Conservation (phyloP, 2,113 vertebrate species). For the Marmota flaviventris region DNA sequence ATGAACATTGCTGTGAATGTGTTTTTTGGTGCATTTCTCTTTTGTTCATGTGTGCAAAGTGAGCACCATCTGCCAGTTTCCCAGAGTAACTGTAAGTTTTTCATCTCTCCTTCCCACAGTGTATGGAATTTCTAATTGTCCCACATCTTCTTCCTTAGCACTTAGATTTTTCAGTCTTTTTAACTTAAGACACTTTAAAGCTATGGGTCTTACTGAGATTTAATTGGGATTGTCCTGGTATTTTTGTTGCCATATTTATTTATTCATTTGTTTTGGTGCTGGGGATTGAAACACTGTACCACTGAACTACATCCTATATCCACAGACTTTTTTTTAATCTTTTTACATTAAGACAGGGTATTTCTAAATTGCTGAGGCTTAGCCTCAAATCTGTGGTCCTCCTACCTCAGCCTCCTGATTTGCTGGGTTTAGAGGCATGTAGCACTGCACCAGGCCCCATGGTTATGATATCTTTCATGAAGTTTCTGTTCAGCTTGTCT, state of each 20-base stretch:
- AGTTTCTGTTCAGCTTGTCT: background rate
- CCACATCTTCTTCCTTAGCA: background rate
- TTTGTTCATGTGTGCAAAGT: background rate
- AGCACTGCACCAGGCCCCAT: no score
- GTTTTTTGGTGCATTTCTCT: background rate
- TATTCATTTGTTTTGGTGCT: no score
- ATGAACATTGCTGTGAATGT: background rate
- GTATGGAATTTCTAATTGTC: background rate
- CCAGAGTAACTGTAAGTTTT: background rate
- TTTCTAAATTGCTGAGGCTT: no score
- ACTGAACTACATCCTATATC: no score
- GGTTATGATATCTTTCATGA: background rate
- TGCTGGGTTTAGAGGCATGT: no score
- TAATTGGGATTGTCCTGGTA: background rate
- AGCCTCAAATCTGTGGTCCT: no score
- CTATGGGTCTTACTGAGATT: background rate
- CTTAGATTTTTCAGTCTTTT: background rate
- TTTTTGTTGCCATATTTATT: no score
- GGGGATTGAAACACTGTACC: no score
- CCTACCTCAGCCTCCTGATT: no score
- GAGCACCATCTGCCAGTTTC: background rate
- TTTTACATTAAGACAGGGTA: no score
- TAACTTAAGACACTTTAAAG: background rate
- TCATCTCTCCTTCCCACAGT: rapidly evolving
- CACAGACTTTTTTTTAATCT: no score